Conservation (phyloP, 2,888 invertebrate genomes). For the Clanis bilineata region DNA sequence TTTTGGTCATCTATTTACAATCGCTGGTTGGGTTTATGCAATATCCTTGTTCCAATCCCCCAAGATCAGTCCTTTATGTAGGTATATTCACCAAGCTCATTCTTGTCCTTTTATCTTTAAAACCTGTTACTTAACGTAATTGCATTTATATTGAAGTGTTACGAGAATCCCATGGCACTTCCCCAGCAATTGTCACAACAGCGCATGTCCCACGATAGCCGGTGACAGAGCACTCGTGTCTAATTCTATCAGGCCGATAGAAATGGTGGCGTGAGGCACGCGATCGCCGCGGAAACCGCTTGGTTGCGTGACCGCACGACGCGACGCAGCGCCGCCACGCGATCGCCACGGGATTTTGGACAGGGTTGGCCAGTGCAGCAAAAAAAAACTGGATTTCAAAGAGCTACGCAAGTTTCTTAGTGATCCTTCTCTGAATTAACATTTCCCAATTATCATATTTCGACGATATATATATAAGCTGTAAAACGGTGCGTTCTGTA, state of each 20-base stretch:
- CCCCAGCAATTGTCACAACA: not conserved
- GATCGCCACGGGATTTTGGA: not conserved
- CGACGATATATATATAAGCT: too few relatives aligned
- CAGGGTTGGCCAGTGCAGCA: not conserved
- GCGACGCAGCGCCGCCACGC: not conserved
- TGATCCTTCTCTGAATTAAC: too few relatives aligned
- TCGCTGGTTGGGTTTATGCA: too few relatives aligned
- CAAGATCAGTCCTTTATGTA: too few relatives aligned
- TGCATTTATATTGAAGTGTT: not conserved
- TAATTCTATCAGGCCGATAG: slow-evolving; percentile 26
- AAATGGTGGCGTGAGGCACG: slow-evolving; percentile 57
- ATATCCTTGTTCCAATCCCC: too few relatives aligned
- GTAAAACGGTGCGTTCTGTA: too few relatives aligned
- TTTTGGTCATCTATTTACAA: too few relatives aligned
- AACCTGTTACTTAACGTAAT: too few relatives aligned
- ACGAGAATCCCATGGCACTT: not conserved
- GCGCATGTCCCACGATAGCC: not conserved
- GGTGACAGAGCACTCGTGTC: not conserved
- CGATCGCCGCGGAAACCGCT: slow-evolving; percentile 35
- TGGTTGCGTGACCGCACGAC: slow-evolving; percentile 29
- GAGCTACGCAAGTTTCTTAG: too few relatives aligned
- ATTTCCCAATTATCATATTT: too few relatives aligned
- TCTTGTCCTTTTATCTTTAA: too few relatives aligned
- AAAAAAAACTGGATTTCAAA: not conserved
- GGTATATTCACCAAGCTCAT: too few relatives aligned